phyloP scores from a whole-genome alignment of 2,797 vertebrate species.

The Cynopterus sphinx region DNA sequence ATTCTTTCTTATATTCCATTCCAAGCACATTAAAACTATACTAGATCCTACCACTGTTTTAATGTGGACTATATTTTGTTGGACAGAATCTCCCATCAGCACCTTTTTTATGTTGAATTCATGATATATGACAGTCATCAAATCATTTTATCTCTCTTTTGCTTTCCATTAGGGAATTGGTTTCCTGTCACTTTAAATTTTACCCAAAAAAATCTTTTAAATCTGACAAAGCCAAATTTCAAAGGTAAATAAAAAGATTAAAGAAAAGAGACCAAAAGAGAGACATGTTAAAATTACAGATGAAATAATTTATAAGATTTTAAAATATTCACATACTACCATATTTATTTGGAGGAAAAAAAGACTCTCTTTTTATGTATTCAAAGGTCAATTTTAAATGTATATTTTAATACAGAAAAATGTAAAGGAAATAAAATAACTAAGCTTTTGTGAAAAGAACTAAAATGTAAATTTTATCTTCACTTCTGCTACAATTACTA shows the following conservation, averaged over 20 bases:
- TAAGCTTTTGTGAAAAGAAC: background rate
- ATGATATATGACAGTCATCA: background rate
- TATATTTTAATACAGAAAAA: slow-evolving; percentile 7
- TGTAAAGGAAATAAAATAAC: background rate
- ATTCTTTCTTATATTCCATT: background rate
- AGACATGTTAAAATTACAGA: background rate
- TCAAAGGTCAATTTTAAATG: slow-evolving; percentile 12
- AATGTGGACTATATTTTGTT: background rate
- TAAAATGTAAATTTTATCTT: background rate
- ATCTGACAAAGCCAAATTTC: slow-evolving; percentile 19
- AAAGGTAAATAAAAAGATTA: background rate
- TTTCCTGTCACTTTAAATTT: slow-evolving; percentile 55
- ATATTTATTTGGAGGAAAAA: background rate
- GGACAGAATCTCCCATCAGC: background rate
- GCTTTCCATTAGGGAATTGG: background rate
- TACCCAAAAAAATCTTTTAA: background rate
- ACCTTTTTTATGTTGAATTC: background rate
- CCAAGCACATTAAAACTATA: background rate
- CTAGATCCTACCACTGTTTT: background rate
- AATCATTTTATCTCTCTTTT: background rate
- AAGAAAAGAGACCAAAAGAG: background rate
- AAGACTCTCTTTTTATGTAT: background rate
- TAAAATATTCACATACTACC: background rate
- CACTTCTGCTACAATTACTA: background rate
- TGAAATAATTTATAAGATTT: background rate